Percentiles rank a stretch among this genome's conserved stretches.
Conservation (phyloP, 2,888 invertebrate species). For the Hyppa rectilinea region DNA sequence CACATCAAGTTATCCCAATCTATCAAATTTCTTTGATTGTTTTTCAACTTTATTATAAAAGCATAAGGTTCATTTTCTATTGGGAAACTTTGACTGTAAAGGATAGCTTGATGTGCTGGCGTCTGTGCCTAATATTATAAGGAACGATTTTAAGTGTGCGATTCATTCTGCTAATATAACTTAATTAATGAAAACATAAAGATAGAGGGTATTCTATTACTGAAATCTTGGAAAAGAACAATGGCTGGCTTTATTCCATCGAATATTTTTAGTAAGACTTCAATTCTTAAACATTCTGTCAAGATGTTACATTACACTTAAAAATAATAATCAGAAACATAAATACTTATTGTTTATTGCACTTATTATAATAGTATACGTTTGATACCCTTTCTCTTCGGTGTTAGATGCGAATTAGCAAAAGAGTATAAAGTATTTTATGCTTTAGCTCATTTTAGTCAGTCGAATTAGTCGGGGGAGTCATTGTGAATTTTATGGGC, state of each 20-base stretch:
- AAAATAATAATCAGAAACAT: constrained; percentile 43
- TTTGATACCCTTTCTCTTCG: constrained; percentile 82
- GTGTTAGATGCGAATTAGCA: constrained; percentile 70
- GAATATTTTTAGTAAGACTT: constrained; percentile 32
- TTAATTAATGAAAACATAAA: not conserved
- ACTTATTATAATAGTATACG: constrained; percentile 63
- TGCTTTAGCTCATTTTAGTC: constrained; percentile 38
- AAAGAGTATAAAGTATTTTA: constrained; percentile 82
- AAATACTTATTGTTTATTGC: constrained; percentile 60
- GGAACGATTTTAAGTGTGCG: not conserved
- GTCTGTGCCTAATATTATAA: not conserved
- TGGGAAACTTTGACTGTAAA: too few species aligned
- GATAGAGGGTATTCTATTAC: not conserved
- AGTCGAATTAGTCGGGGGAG: constrained; percentile 41
- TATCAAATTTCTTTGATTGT: too few species aligned
- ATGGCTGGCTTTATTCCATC: not conserved
- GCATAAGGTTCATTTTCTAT: too few species aligned
- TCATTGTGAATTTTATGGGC: constrained; percentile 5
- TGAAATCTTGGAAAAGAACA: not conserved
- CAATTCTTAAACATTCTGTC: constrained; percentile 3
- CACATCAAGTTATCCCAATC: too few species aligned
- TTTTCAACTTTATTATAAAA: too few species aligned
- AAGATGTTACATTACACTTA: constrained; percentile 39
- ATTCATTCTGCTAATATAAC: not conserved
- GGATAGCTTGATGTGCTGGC: too few species aligned